Conservation (phyloP, 2,113 vertebrate species). For the Leptobrachium ailaonicum region DNA sequence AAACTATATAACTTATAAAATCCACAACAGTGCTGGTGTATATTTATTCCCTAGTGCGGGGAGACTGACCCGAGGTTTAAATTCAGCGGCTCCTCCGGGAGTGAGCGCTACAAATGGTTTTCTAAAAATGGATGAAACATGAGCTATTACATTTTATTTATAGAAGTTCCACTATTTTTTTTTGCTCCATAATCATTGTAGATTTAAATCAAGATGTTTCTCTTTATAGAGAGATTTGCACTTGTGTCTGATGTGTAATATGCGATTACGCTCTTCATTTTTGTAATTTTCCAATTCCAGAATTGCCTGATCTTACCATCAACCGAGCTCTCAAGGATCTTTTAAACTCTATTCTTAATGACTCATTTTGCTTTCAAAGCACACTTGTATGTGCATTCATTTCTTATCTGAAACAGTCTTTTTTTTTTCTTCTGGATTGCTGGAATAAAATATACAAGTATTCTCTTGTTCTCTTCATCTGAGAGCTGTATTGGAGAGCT, state of each 20-base stretch:
- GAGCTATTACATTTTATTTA: neutral
- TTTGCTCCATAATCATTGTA: neutral
- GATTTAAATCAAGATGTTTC: neutral
- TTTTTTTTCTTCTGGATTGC: neutral
- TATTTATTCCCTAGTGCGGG: too few species aligned
- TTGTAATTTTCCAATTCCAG: conserved; percentile 13
- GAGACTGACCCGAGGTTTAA: too few species aligned
- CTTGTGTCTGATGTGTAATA: neutral
- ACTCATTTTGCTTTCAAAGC: conserved; percentile 31
- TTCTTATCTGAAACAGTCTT: neutral
- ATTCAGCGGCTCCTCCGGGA: too few species aligned
- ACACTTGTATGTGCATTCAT: rapidly evolving
- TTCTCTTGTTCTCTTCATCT: neutral
- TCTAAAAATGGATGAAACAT: neutral
- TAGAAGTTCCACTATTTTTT: neutral
- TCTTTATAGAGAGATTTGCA: neutral
- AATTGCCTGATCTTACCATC: conserved; percentile 22
- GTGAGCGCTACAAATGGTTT: too few species aligned
- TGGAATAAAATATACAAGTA: neutral
- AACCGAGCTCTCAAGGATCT: conserved; percentile 26
- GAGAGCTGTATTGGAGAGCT: neutral
- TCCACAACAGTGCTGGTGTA: too few species aligned
- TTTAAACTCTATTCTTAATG: conserved; percentile 31
- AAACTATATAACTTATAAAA: too few species aligned
- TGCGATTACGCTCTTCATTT: conserved; percentile 3